Conservation (phyloP, 2,113 vertebrate genomes). For the Rhinolophus sinicus region DNA sequence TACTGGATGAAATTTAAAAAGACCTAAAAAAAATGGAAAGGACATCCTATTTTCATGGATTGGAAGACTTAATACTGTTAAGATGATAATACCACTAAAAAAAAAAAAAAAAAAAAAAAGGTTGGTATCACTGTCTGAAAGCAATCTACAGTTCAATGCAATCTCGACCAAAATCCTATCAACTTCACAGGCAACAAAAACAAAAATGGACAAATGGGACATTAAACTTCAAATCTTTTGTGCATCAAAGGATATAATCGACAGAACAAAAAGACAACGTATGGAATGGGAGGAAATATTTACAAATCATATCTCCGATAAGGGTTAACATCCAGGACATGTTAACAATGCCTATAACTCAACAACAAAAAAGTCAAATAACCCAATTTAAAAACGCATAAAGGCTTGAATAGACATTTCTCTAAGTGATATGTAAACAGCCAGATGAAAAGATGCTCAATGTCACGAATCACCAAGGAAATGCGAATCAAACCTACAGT, state of each 20-base stretch:
- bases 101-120: too few relatives aligned
- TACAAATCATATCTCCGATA: neutral
- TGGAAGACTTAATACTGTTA: too few relatives aligned
- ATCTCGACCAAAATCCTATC: too few relatives aligned
- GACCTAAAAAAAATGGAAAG: too few relatives aligned
- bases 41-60: too few relatives aligned
- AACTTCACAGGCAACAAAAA: too few relatives aligned
- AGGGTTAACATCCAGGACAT: neutral
- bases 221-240: neutral
- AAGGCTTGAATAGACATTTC: neutral
- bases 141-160: too few relatives aligned
- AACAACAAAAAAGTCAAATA: slow-evolving; percentile 3
- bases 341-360: neutral
- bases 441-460: neutral
- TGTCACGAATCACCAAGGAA: neutral
- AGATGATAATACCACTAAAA: too few relatives aligned
- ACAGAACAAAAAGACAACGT: neutral
- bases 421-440: neutral
- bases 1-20: neutral
- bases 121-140: too few relatives aligned
- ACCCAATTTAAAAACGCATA: neutral
- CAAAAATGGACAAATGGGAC: neutral
- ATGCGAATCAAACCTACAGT: neutral
- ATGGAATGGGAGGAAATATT: neutral
- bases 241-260: neutral